Evolutionary conservation across 2,113 vertebrate species (phyloP), one percentile per base, ranked within the genome.

Genomic region (Oreotragus oreotragus): DNA sequence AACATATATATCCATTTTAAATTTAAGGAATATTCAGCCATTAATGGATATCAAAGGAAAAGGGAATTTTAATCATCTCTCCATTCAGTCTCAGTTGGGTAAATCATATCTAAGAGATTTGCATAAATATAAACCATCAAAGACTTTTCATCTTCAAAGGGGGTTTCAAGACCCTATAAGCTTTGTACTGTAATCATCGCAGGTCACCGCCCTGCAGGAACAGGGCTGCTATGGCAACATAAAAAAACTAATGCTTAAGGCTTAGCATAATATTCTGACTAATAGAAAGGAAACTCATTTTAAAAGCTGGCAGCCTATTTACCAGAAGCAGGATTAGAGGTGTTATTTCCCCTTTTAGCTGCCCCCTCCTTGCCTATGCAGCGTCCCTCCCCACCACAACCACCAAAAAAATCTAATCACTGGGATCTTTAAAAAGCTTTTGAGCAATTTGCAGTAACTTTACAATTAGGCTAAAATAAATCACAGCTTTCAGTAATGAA

Each of bases 81-180:
- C 99, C 99, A 99, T 99, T 99, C 99, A 99, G 99, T 99, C 99
- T 99, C 99, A 99, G 99, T 99, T 99, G 99, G 99, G 99, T 99
- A 99, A 99, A 99, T 99, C 99, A 99, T 99, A 99, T 99, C 99
- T 99, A 99, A 99, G 99, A 99, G 99, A 99, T 99, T 99, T 99
- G 99, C 99, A 99, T 99, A 99, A 99, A 99, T 99, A 99, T 99
- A 99, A 99, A 99, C 99, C 99, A 99, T 99, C 99, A 99, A 99
- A 99, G 99, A 99, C 99, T 99, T 99, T 99, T 99, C 99, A 99
- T 99, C 99, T 99, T 99, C 99, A 99, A 99, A 99, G 99, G 99
- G 99, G 99, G 99, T 99, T 99, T 99, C 99, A 99, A 99, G 99
- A 99, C 99, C 99, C 99, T 99, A 99, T 99, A 99, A 99, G 99